Base-by-base conservation (phyloP, 2,113 vertebrate genomes). In the Acanthochromis polyacanthus region DNA sequence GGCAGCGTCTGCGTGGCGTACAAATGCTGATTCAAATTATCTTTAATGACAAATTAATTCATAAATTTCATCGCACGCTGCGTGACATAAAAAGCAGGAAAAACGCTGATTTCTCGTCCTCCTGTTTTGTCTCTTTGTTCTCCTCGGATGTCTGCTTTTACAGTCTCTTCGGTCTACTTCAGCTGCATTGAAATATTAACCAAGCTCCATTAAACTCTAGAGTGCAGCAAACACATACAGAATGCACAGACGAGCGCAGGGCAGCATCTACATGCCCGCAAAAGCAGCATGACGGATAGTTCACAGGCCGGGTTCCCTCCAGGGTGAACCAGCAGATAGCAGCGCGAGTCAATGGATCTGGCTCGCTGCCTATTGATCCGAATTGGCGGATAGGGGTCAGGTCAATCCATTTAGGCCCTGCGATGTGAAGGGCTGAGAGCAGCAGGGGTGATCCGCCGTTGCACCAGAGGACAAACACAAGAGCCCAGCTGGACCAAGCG, bases 301-400 rank as follows among this genome's bases (percentile, higher is more conserved):
- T 71, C 73, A 64, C 48, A 60, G 75, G 10, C 17, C 7, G 0
- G 11, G 22, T 46, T 60, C 25, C 61, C 51, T 51, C 50, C 58
- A 4, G 51, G 51, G 30, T 59, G 57, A 63, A 53, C 59, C 87
- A 48, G 76, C 74, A 80, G 74, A 83, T 74, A 82, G 73, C 78
- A 20, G 53, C 45, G 40, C 52, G 30, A 82, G 22, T 67, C 86
- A 63, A n/a, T 23, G 66, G 52, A 52, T 74, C 53, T 59, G 75
- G 61, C 68, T 67, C 15, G n/a, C 55, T 57, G 67, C 69, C 68
- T 79, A 89, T 90, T 80, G 83, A 91, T 92, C 51, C 4, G 15
- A 78, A 75, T 50, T 52, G 69, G 74, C 61, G 72, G 75, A 89
- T 82, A 48, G 71, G 73, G 88, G 88, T 89, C 86, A 61, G 81